Base-by-base conservation (phyloP, 2,888 invertebrate species). In the Pinctada fucata region DNA sequence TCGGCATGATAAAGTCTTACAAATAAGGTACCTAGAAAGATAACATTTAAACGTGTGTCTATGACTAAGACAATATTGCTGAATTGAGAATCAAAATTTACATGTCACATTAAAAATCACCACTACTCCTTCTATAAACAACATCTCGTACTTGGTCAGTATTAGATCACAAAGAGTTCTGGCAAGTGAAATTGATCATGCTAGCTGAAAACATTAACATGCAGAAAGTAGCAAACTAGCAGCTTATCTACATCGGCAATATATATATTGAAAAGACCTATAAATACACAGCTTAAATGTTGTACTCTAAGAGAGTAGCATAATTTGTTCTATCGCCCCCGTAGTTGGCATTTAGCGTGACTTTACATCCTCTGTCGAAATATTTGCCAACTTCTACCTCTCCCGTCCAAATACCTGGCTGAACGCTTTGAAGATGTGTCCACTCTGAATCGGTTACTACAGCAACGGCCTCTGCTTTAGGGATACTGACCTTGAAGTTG, bases 311-410 rank as follows among this genome's bases (percentile, higher is more conserved):
- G 82, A 92, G 87, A 3, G 92, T 92, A 77, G 91, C 91, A 81
- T 92, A 92, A 83, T 90, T 91, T 10, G 90, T 90, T 51, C 88
- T 87, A 78, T 90, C 91, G 16, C 87, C 88, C 8, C 92, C 91
- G 78, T 90, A 92, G 86, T 92, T 92, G 70, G 92, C 92, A 78
- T 92, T 92, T 63, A 92, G 81, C 2, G 92, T 91, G 72, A 89
- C 88, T 83, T 90, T 91, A 72, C 79, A 78, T 51, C 87, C 87
- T 58, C 82, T 81, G 49, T 88, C 89, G 82, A 90, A 90, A 78
- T 88, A 85, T 48, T 87, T 85, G 52, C 82, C 84, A 71, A 92
- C 82, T 64, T 86, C 83, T 4, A 92, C 90, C 5, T 85, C 84
- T 3, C 91, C 91, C 76, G 89, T 88, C 92, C 92, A 92, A 63